Evolutionary conservation across 2,888 invertebrate species (phyloP), one percentile per base, ranked within the genome.

Genomic region (Arctia plantaginis): DNA sequence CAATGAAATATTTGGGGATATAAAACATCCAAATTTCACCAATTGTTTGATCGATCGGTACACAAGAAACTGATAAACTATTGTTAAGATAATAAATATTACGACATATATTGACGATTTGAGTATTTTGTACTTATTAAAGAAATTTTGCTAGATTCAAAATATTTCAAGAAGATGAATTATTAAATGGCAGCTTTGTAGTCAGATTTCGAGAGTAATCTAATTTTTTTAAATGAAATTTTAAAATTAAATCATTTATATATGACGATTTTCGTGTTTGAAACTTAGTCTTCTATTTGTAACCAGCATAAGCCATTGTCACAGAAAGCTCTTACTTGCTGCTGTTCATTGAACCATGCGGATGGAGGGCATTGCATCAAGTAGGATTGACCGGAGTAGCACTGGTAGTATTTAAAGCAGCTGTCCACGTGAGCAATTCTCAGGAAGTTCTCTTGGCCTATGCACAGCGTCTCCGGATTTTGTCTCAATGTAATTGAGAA

Each of bases 261-360:
- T 20, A 47, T 20, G 20, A 47, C 6, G 18, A 20, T 47, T 23
- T 51, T 23, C 6, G 35, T 35, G 35, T 35, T 35, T 35, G 6
- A 35, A 35, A 4, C 8, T 51, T 23, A 23, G 6, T 20, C 6
- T 47, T 47, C 0, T 6, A 47, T 18, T 47, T 47, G 23, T 23
- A 10, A 10, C 12, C 23, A 55, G 3, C 51, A n/a, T 51, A 3
- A n/a, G n/a, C 23, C 12, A 35, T 23, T 39, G 23, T 66, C n/a
- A 3, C 10, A 39, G 13, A 47, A 41, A 15, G 7, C 8, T 33
- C 77, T 77, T 81, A 95, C 96, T 92, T 95, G 94, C 73, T 93
- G 92, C 47, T 85, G 84, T 73, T 95, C 95, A 80, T 95, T 95
- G 78, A 96, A 96, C 95, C 96, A 96, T 8, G 94, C 93, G 0